phyloP scores from a whole-genome alignment of 2,888 invertebrate genomes.

The Pinctada fucata region DNA sequence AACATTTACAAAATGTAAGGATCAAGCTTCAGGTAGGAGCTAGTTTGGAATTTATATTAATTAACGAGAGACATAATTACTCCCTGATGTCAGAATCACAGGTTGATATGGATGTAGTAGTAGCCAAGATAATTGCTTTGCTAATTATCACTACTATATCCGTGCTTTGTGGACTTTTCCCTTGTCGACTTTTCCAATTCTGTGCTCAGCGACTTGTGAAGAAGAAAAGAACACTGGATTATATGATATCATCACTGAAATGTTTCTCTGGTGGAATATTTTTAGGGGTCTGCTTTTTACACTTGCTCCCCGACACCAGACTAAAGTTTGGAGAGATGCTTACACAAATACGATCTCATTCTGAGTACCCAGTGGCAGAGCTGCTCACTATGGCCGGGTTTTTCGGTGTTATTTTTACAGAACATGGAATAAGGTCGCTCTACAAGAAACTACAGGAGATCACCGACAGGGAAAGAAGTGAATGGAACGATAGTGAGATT shows the following conservation, averaged over 20 bases:
- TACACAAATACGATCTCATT: slow-evolving; percentile 62
- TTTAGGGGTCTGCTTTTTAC: slow-evolving; percentile 67
- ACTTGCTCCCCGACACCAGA: slow-evolving; percentile 67
- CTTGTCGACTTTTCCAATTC: slow-evolving; percentile 62
- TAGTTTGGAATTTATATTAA: no score
- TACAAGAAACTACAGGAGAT: slow-evolving; percentile 60
- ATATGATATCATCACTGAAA: slow-evolving; percentile 63
- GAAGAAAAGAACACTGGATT: slow-evolving; percentile 58
- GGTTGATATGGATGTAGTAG: slow-evolving; percentile 68
- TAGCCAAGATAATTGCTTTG: slow-evolving; percentile 66
- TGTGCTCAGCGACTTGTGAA: slow-evolving; percentile 57
- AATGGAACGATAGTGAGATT: slow-evolving; percentile 35
- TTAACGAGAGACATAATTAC: no score
- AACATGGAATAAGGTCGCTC: slow-evolving; percentile 64
- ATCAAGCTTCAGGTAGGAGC: no score
- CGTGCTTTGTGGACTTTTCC: slow-evolving; percentile 63
- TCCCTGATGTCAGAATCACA: slow-evolving; percentile 49
- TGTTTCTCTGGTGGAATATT: slow-evolving; percentile 68
- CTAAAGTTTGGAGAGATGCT: slow-evolving; percentile 64
- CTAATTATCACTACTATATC: slow-evolving; percentile 62
- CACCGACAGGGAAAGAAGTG: slow-evolving; percentile 27
- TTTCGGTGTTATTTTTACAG: slow-evolving; percentile 68
- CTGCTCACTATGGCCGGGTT: slow-evolving; percentile 69
- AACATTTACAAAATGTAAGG: no score
- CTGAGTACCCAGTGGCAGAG: slow-evolving; percentile 67